Percentiles rank a stretch among this genome's conserved stretches.
phyloP scores from a whole-genome alignment of 2,888 invertebrate species.

The Heterodera filipjevi region DNA sequence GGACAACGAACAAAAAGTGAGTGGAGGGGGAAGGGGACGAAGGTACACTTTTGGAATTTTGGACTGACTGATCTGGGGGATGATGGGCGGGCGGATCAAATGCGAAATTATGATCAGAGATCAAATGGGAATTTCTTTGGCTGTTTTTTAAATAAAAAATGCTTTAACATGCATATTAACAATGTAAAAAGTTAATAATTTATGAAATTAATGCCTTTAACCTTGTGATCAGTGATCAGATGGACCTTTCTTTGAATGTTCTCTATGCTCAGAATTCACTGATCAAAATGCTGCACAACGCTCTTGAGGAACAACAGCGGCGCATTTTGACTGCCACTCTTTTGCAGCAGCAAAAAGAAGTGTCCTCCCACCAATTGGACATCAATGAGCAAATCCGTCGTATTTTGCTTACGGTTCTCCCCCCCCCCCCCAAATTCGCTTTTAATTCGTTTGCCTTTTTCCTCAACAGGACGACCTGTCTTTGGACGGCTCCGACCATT shows the following conservation, averaged over 20 bases:
- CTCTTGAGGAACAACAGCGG: slow-evolving; percentile 52
- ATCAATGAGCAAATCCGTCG: slow-evolving; percentile 60
- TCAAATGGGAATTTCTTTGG: background rate
- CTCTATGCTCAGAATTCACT: slow-evolving; percentile 59
- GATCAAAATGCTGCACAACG: slow-evolving; percentile 66
- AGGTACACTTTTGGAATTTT: too few relatives aligned
- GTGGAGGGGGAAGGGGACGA: background rate
- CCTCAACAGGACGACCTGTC: slow-evolving; percentile 23
- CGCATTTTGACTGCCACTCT: background rate
- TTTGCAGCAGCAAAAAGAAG: background rate
- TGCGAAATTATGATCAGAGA: too few relatives aligned
- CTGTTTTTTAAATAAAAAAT: too few relatives aligned
- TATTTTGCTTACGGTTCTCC: slow-evolving; percentile 41
- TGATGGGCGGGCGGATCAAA: background rate
- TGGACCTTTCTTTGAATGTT: background rate
- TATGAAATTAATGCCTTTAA: too few relatives aligned
- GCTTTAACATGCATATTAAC: too few relatives aligned
- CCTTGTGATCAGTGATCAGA: background rate
- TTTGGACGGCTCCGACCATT: slow-evolving; percentile 55
- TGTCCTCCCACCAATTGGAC: slow-evolving; percentile 41
- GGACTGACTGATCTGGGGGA: too few relatives aligned
- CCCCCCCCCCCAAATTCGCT: background rate
- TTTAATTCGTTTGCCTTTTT: background rate
- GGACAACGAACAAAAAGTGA: slow-evolving; percentile 68
- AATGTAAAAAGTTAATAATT: too few relatives aligned